Percentiles rank a stretch among this genome's conserved stretches.
phyloP scores from a whole-genome alignment of 2,113 vertebrate species.

The Nasalis larvatus region DNA sequence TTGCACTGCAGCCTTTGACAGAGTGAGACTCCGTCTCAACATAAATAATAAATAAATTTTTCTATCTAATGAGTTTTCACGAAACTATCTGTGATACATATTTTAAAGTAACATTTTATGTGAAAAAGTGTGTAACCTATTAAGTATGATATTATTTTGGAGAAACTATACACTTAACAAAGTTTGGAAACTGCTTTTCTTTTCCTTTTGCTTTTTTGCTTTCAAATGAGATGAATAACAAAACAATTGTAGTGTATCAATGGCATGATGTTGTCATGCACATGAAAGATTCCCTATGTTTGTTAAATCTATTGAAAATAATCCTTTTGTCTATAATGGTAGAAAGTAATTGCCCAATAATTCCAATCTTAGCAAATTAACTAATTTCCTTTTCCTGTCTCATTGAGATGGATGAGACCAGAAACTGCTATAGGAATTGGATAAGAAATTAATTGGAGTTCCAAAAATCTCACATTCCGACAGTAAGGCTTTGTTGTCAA shows the following conservation, averaged over 20 bases:
- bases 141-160: not conserved
- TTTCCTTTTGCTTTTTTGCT: not conserved
- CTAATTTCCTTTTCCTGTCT: not conserved
- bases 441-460: not conserved
- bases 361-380: not conserved
- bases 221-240: not conserved
- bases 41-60: not conserved
- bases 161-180: not conserved
- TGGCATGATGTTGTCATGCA: not conserved
- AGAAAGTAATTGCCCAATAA: not conserved
- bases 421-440: not conserved
- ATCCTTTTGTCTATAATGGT: not conserved
- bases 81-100: not conserved
- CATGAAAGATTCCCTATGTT: not conserved
- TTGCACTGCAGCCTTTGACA: no score
- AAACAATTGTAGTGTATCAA: not conserved
- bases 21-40: no score
- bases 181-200: not conserved
- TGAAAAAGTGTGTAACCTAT: not conserved
- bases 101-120: not conserved
- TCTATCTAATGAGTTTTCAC: not conserved
- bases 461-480: not conserved
- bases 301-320: not conserved
- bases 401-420: not conserved
- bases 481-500: not conserved